phyloP scores from a whole-genome alignment of 2,113 vertebrate species.

The Cyphomyrus discorhynchus region DNA sequence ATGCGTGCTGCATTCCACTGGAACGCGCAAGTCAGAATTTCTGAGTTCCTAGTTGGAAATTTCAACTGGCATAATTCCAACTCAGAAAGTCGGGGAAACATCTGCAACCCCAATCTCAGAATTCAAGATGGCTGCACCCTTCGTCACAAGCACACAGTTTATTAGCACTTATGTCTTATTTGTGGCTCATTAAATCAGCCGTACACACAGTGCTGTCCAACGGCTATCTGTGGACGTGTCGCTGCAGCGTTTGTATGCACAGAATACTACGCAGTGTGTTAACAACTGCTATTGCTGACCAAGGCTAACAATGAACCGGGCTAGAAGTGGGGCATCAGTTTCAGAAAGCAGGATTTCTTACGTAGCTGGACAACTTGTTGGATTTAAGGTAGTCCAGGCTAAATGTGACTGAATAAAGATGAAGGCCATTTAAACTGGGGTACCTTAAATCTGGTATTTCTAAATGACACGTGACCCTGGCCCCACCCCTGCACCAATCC shows the following conservation, averaged over 20 bases:
- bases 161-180: background rate
- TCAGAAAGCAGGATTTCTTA: background rate
- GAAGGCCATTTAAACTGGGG: background rate
- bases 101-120: background rate
- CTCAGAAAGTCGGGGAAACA: background rate
- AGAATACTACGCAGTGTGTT: background rate
- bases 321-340: background rate
- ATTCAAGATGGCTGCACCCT: background rate
- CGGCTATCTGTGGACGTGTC: background rate
- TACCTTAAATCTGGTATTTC: background rate
- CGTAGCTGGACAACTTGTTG: background rate
- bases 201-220: background rate
- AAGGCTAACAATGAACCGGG: background rate
- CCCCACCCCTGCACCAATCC: background rate
- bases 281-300: background rate
- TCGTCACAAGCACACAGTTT: background rate
- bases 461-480: background rate
- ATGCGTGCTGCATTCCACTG: background rate
- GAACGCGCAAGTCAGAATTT: background rate
- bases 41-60: background rate
- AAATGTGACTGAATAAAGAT: background rate
- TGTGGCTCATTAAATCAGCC: background rate
- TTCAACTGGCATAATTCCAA: background rate
- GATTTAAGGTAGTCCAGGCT: background rate
- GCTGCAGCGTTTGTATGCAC: background rate